A percentile compares a stretch with the other conserved stretches of the same genome.
These are phyloP conservation scores for Emydoidea blandingii DNA, from an alignment of 2,797 vertebrate genomes.

Conservation along the genomic window DNA sequence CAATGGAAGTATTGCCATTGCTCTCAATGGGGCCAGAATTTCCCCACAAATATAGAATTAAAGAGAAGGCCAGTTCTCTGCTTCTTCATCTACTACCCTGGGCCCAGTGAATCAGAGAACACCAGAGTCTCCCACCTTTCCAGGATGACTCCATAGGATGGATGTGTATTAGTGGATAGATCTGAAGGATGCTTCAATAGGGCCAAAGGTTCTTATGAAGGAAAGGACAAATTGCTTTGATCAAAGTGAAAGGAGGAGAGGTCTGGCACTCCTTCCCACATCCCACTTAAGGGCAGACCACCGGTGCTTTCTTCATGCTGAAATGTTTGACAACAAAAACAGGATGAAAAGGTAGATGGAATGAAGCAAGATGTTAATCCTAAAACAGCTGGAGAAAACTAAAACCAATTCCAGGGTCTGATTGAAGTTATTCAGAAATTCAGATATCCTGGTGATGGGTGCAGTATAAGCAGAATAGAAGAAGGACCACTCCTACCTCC, in stretches of 20 bases:
- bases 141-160: background rate
- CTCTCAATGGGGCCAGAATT: background rate
- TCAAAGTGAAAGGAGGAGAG: background rate
- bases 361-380: background rate
- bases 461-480: background rate
- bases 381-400: background rate
- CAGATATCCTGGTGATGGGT: background rate
- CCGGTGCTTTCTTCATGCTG: background rate
- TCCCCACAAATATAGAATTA: background rate
- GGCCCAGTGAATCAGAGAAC: background rate
- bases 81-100: background rate
- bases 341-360: background rate
- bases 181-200: background rate
- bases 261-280: background rate
- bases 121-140: background rate
- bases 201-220: background rate
- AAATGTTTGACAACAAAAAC: background rate
- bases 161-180: background rate
- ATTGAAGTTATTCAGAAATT: background rate
- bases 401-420: background rate
- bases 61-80: background rate
- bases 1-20: conserved; percentile 11
- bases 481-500: background rate
- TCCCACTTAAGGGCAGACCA: background rate
- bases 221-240: conserved; percentile 6